A percentile compares a stretch with the other conserved stretches of the same genome.
Evolutionary conservation across 2,888 invertebrate genomes (phyloP).

Genomic region (Drosophila mettleri): DNA sequence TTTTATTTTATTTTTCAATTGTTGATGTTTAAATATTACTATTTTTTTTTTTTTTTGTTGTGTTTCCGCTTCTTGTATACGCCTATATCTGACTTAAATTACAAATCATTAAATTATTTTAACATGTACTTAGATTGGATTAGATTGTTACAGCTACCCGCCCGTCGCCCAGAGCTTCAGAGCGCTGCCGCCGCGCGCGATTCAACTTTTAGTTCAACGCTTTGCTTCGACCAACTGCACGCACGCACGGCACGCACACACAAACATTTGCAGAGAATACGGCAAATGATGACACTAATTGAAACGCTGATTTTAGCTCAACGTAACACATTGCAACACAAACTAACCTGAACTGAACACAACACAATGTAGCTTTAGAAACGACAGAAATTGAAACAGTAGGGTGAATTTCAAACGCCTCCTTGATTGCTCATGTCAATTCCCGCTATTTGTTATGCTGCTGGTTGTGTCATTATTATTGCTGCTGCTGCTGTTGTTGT

Average conservation of each 20-base stretch:
- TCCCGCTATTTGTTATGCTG: slow-evolving; percentile 10
- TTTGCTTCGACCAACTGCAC: slow-evolving; percentile 61
- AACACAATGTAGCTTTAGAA: slow-evolving; percentile 31
- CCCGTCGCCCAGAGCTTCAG: slow-evolving; percentile 72
- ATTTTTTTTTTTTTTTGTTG: slow-evolving; percentile 60
- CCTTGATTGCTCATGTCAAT: slow-evolving; percentile 3
- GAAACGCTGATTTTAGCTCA: slow-evolving; percentile 12
- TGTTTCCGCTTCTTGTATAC: slow-evolving; percentile 62
- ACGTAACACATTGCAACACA: slow-evolving; percentile 2
- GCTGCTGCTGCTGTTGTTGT: slow-evolving; percentile 27
- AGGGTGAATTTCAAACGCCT: slow-evolving; percentile 16
- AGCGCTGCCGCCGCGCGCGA: slow-evolving; percentile 57
- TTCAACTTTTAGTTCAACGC: slow-evolving; percentile 74
- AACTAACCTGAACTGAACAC: slow-evolving; percentile 12
- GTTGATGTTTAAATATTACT: slow-evolving; percentile 42
- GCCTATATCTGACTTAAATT: slow-evolving; percentile 74
- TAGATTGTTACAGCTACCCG: slow-evolving; percentile 82
- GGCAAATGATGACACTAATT: slow-evolving; percentile 19
- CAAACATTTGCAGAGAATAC: slow-evolving; percentile 16
- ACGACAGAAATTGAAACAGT: slow-evolving; percentile 31
- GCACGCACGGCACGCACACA: slow-evolving; percentile 3
- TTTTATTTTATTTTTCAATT: slow-evolving; percentile 50
- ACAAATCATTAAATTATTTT: slow-evolving; percentile 79
- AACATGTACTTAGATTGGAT: slow-evolving; percentile 80
- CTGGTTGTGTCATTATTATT: not conserved